A percentile compares a stretch with the other conserved stretches of the same genome.
Conservation (phyloP, 1,140 invertebrate species). For the Chelonus insularis region DNA sequence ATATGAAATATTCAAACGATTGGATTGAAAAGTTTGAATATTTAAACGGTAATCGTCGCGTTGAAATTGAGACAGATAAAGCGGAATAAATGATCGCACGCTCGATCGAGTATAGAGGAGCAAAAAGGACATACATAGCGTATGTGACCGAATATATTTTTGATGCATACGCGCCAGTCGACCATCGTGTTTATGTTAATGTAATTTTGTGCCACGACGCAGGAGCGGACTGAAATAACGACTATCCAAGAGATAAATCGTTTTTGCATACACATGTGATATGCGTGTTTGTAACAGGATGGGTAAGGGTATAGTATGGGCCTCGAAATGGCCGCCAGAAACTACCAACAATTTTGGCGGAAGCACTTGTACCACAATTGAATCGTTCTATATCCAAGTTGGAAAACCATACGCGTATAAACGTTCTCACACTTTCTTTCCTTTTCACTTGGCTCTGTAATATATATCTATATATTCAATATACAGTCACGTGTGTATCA, state of each 20-base stretch:
- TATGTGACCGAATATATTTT: conserved; percentile 32
- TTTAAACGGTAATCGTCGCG: no score
- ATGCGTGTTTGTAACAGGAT: conserved; percentile 33
- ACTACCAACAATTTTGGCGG: conserved; percentile 34
- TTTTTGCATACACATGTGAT: conserved; percentile 42
- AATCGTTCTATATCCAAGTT: conserved; percentile 27
- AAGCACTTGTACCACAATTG: conserved; percentile 30
- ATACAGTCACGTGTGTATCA: no score
- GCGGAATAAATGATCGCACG: no score
- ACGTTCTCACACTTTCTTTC: conserved; percentile 3
- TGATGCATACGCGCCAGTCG: conserved; percentile 37
- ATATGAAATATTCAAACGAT: no score
- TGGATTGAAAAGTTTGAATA: no score
- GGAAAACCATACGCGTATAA: conserved; percentile 14
- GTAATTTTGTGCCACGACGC: conserved; percentile 43
- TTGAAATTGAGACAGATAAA: no score
- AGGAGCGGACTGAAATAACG: conserved; percentile 46
- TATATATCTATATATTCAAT: neutral
- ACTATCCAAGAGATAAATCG: conserved; percentile 49
- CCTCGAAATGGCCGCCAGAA: conserved; percentile 4
- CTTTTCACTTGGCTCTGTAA: neutral
- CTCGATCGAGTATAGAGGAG: no score
- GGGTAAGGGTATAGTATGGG: neutral
- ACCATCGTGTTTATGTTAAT: conserved; percentile 51
- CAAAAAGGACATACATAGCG: no score